Evolutionary conservation across 2,888 invertebrate genomes (phyloP).

Genomic region (Brachynemurus nebulosus): DNA sequence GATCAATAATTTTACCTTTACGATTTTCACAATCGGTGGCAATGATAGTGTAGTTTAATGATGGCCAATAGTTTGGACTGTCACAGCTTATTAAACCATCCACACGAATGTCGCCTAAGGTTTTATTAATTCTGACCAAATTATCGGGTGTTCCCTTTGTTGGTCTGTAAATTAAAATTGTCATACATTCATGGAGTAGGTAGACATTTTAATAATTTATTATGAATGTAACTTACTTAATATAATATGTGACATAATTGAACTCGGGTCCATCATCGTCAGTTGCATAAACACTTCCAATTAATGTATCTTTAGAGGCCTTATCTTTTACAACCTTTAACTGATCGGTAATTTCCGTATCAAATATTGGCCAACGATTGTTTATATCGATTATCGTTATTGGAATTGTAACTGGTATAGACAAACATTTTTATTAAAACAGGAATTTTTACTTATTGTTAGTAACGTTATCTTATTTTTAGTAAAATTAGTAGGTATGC

Average conservation of each 20-base stretch:
- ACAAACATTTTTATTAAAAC: too few species aligned
- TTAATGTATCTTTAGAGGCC: slow-evolving; percentile 32
- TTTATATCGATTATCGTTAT: slow-evolving; percentile 47
- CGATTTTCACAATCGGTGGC: slow-evolving; percentile 33
- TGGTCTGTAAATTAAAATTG: slow-evolving; percentile 28
- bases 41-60: slow-evolving; percentile 38
- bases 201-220: background rate
- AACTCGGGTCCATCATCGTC: slow-evolving; percentile 46
- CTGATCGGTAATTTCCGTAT: slow-evolving; percentile 30
- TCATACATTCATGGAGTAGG: background rate
- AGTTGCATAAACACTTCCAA: slow-evolving; percentile 43
- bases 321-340: slow-evolving; percentile 38
- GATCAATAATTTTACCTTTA: background rate
- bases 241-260: slow-evolving; percentile 40
- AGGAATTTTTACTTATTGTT: too few species aligned
- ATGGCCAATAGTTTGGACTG: slow-evolving; percentile 33
- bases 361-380: slow-evolving; percentile 47
- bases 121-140: slow-evolving; percentile 36
- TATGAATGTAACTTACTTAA: slow-evolving; percentile 32
- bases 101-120: slow-evolving; percentile 40
- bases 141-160: slow-evolving; percentile 21
- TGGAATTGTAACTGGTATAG: slow-evolving; percentile 40
- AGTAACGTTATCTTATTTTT: too few species aligned
- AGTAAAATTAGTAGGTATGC: too few species aligned
- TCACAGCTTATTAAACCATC: slow-evolving; percentile 18